Evolutionary conservation across 2,797 vertebrate species (phyloP), one percentile per base, ranked within the genome.

Genomic region (Taenioides sp.): DNA sequence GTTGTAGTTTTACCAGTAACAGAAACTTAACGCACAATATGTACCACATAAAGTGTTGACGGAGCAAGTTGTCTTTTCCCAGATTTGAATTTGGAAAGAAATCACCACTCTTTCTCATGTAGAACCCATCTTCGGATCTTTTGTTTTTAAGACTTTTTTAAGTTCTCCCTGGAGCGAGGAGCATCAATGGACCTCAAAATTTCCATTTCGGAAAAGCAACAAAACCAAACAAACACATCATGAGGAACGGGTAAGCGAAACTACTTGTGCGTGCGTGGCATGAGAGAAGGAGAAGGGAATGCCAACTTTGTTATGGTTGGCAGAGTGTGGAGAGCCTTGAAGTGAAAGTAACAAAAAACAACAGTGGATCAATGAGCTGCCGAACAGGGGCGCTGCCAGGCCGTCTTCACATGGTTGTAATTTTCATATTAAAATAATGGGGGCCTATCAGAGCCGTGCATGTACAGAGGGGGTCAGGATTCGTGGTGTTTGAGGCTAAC

Each of bases 341-440:
- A 75, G 77, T 73, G 81, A 69, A 71, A 47, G 25, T 11, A 59
- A 75, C 74, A 72, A 25, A 28, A 28, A 34, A 75, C 57, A 57
- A 65, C 59, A 64, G 52, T 58, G 69, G 78, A 86, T 82, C 68
- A 64, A 85, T 80, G 78, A 75, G 78, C 83, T 80, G 85, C 87
- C 81, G 87, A 90, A 76, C 80, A 80, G 83, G 87, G 83, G 31
- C 86, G 87, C 87, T 79, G 84, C 86, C 89, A 89, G 85, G 67
- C 79, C 63, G 84, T 88, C 31, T 87, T 92, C 93, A 94, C 87
- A 91, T 93, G 92, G 88, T 92, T 92, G 88, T 86, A 89, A 93
- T 94, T 94, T 93, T 93, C 88, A 82, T 91, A 92, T 93, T 92
- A 92, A 91, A 87, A 82, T 88, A 93, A 92, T 92, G 83, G 85